Percentiles rank a stretch among this genome's conserved stretches.
Evolutionary conservation across 2,113 vertebrate genomes (phyloP).

Genomic region (Pterocles gutturalis): DNA sequence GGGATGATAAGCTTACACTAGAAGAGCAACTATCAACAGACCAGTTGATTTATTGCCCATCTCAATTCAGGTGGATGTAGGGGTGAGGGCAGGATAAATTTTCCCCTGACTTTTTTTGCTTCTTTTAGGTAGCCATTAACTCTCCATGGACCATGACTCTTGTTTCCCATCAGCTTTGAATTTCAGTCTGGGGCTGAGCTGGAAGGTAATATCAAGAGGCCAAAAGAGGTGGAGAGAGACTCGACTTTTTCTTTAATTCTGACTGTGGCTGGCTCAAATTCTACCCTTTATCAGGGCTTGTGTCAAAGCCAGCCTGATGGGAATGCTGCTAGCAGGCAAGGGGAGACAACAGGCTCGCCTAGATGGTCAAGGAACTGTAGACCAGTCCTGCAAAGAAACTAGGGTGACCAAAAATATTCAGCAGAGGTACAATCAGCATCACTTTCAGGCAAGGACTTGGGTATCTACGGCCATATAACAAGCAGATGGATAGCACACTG

Average conservation of each 20-base stretch:
- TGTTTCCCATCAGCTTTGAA: constrained; percentile 73
- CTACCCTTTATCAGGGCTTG: constrained; percentile 53
- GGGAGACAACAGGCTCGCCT: not conserved
- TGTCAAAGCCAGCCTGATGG: constrained; percentile 9
- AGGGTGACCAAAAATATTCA: not conserved
- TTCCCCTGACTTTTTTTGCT: constrained; percentile 18
- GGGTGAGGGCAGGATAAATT: constrained; percentile 61
- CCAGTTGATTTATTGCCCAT: constrained; percentile 68
- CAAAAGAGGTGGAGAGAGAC: constrained; percentile 36
- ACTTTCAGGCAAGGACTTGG: not conserved
- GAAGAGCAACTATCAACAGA: constrained; percentile 61
- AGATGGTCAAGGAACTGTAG: not conserved
- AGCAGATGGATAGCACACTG: not conserved
- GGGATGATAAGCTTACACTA: constrained; percentile 55
- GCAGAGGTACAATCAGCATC: not conserved
- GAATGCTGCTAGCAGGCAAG: not conserved
- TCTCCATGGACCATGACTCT: constrained; percentile 65
- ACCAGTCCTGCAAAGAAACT: not conserved
- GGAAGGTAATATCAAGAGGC: constrained; percentile 70
- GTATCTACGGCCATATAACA: not conserved
- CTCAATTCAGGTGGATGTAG: constrained; percentile 68
- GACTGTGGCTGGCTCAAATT: constrained; percentile 54
- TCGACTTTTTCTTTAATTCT: constrained; percentile 43
- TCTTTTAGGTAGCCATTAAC: constrained; percentile 67
- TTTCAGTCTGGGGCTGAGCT: constrained; percentile 69